phyloP scores from a whole-genome alignment of 2,888 invertebrate species.

The Zaprionus obscuricornis region DNA sequence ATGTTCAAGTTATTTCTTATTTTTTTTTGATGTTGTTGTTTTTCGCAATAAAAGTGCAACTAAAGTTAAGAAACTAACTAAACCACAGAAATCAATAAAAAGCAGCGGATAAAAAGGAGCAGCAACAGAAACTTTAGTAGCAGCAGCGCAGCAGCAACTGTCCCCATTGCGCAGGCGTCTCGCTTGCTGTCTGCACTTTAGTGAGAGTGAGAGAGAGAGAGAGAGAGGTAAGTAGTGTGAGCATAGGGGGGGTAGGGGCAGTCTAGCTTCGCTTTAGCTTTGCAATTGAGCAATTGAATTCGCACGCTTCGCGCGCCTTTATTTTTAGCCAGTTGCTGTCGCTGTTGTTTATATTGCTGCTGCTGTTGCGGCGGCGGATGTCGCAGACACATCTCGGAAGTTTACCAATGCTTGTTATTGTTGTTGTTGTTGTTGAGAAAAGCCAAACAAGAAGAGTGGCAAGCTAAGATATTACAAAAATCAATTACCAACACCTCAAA shows the following conservation, averaged over 20 bases:
- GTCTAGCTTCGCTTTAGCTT: constrained; percentile 44
- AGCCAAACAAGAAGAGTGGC: constrained; percentile 68
- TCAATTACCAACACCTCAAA: constrained; percentile 79
- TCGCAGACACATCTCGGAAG: constrained; percentile 76
- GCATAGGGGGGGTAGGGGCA: not conserved
- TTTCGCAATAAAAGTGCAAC: constrained; percentile 35
- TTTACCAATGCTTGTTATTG: constrained; percentile 47
- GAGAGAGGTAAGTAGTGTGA: too few species aligned
- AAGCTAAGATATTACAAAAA: constrained; percentile 74
- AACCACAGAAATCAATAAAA: constrained; percentile 75
- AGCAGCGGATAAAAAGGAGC: constrained; percentile 67
- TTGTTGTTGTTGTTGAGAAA: constrained; percentile 44
- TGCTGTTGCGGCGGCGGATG: constrained; percentile 58
- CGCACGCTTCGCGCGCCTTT: constrained; percentile 78
- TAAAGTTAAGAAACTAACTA: constrained; percentile 44
- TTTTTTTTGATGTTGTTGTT: too few species aligned
- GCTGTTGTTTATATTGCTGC: constrained; percentile 29
- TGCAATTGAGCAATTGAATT: constrained; percentile 77
- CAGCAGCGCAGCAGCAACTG: constrained; percentile 21
- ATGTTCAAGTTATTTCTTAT: constrained; percentile 34
- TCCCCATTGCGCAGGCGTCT: constrained; percentile 69
- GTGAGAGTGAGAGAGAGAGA: not conserved
- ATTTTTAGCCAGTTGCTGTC: constrained; percentile 32
- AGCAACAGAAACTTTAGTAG: constrained; percentile 39
- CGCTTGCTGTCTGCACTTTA: constrained; percentile 15